Evolutionary conservation across 2,888 invertebrate genomes (phyloP).

Genomic region (Noctua fimbriata): DNA sequence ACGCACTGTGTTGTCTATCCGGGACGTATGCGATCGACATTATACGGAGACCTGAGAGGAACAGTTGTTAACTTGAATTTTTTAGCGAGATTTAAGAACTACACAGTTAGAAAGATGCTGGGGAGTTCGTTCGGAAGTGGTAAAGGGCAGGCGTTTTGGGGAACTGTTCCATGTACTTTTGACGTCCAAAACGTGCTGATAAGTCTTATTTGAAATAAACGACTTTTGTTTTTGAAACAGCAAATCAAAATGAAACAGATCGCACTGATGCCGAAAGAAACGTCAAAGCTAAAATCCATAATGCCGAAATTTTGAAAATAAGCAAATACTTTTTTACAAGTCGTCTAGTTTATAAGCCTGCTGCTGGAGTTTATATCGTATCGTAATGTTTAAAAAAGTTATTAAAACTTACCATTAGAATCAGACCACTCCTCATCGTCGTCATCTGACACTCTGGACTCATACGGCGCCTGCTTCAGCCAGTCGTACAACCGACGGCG

Average conservation of each 20-base stretch:
- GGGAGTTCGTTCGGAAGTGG: neutral
- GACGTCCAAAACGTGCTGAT: neutral
- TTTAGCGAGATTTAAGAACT: neutral
- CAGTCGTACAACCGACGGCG: slow-evolving; percentile 97
- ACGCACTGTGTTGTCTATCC: slow-evolving; percentile 95
- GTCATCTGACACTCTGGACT: slow-evolving; percentile 92
- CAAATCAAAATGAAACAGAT: neutral
- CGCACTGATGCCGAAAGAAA: too few species aligned
- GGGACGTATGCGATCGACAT: slow-evolving; percentile 97
- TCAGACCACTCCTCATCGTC: slow-evolving; percentile 98
- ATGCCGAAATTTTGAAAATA: neutral
- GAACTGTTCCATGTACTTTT: neutral
- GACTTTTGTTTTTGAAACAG: neutral
- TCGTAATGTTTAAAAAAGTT: neutral
- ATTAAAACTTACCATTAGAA: slow-evolving; percentile 86
- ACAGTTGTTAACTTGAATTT: neutral
- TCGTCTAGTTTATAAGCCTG: neutral
- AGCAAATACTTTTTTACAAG: neutral
- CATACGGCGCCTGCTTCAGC: slow-evolving; percentile 96
- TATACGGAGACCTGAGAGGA: slow-evolving; percentile 92
- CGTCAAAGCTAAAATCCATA: too few species aligned
- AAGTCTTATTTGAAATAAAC: neutral
- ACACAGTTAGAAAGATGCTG: neutral
- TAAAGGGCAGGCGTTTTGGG: neutral
- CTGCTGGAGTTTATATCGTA: neutral